phyloP scores from a whole-genome alignment of 2,113 vertebrate genomes.

The Opisthocomus hoazin region DNA sequence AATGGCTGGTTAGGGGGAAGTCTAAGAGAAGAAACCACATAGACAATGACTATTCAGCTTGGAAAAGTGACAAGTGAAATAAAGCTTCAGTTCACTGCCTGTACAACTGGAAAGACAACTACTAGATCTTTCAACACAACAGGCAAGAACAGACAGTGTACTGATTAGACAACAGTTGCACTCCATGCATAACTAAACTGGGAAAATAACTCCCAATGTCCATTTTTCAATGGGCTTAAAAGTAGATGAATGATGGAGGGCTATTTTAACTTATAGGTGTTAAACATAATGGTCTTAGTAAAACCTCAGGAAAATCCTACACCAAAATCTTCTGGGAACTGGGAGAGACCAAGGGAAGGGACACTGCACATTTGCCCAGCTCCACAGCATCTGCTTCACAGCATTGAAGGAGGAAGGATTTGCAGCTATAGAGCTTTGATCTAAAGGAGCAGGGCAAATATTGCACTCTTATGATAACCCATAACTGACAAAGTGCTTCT shows the following conservation, averaged over 20 bases:
- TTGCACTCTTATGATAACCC: not conserved
- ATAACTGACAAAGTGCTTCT: conserved; percentile 7
- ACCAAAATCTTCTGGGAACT: not conserved
- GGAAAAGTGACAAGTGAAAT: not conserved
- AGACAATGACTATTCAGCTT: not conserved
- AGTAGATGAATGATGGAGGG: not conserved
- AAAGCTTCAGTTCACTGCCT: not conserved
- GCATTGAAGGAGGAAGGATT: not conserved
- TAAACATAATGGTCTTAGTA: not conserved
- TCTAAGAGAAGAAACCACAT: not conserved
- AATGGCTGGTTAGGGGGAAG: not conserved
- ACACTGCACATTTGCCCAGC: not conserved
- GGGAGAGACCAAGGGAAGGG: not conserved
- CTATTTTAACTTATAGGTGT: not conserved
- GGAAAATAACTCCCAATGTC: not conserved
- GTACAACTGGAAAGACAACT: not conserved
- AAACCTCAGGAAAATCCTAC: not conserved
- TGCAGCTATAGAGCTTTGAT: not conserved
- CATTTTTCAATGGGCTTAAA: not conserved
- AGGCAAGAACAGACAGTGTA: not conserved
- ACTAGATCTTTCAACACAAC: not conserved
- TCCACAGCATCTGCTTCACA: not conserved
- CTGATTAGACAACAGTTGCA: not conserved
- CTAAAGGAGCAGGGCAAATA: not conserved
- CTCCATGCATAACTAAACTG: not conserved